Base-by-base conservation (phyloP, 2,113 vertebrate species). In the Colossoma macropomum region DNA sequence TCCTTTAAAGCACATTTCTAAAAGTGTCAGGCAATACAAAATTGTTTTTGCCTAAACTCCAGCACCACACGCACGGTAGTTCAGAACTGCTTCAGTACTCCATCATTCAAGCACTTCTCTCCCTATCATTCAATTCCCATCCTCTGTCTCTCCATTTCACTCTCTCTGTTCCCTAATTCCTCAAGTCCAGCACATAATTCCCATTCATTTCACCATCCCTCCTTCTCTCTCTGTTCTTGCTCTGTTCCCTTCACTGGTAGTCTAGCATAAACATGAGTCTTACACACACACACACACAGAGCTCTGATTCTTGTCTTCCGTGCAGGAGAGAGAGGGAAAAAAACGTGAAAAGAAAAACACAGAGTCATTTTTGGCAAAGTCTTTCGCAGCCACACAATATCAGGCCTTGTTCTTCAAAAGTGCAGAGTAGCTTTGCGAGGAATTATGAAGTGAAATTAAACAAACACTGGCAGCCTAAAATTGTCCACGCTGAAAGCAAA, bases 181-280 rank as follows among this genome's bases (percentile, higher is more conserved):
- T 19, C n/a, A 76, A 0, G 0, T 56, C 28, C 15, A 68, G 28
- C 23, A 45, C 16, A 68, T 41, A 19, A 48, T 32, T 54, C 5
- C 3, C 32, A 19, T 82, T 38, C 59, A 32, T 66, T 32, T 73
- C n/a, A 34, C 12, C 23, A 11, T 21, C 70, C 19, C 28, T 65
- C 66, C 62, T 50, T 10, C 69, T 50, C 38, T 17, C 19, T 3
- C 60, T 63, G 54, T 19, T 74, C 30, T 28, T 34, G 60, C 28
- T 45, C 54, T 74, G 54, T 84, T 72, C 74, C 71, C 32, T 68
- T 59, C 21, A 23, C 73, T 25, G 27, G 66, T 65, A 54, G 73
- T 65, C 71, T 84, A 87, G 73, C 84, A 81, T 83, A 88, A 89
- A 89, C 87, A 86, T 16, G 15, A 32, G 79, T 34, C 52, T 82